These are phyloP conservation scores for Holacanthella duospinosa DNA, from an alignment of 2,888 invertebrate genomes.

Conservation along the genomic window DNA sequence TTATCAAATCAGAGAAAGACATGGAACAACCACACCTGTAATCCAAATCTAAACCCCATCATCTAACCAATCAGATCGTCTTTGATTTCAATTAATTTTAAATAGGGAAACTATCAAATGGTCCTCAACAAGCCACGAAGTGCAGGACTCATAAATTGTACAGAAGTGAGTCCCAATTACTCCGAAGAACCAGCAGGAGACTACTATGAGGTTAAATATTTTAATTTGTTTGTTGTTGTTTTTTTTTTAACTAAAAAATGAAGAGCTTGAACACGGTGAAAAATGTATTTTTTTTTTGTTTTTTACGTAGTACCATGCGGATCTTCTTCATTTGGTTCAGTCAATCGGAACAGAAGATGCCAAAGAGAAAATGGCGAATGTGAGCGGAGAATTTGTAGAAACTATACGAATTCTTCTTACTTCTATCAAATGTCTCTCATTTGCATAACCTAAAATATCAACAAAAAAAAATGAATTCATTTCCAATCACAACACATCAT, in stretches of 20 bases:
- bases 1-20: conserved; percentile 55
- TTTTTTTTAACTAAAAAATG: no score
- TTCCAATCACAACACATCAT: not conserved
- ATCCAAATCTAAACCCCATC: conserved; percentile 2
- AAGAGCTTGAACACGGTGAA: no score
- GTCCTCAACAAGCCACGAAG: conserved; percentile 57
- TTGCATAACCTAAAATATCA: conserved; percentile 45
- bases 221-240: no score
- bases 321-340: conserved; percentile 59
- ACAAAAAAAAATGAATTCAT: conserved; percentile 7
- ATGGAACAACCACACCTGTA: conserved; percentile 39
- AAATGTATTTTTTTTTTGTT: no score
- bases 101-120: conserved; percentile 44
- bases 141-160: conserved; percentile 57
- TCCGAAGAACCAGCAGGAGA: conserved; percentile 48
- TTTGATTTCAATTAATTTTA: no score
- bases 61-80: not conserved
- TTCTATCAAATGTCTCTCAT: conserved; percentile 54
- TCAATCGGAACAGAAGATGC: conserved; percentile 54
- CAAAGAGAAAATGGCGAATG: conserved; percentile 47
- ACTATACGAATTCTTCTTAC: conserved; percentile 53
- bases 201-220: conserved; percentile 46
- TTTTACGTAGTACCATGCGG: conserved; percentile 64
- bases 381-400: conserved; percentile 51
- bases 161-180: conserved; percentile 64